Evolutionary conservation across 1,140 invertebrate species (phyloP), one percentile per base, ranked within the genome.

Genomic region (Platorchestia sp.): DNA sequence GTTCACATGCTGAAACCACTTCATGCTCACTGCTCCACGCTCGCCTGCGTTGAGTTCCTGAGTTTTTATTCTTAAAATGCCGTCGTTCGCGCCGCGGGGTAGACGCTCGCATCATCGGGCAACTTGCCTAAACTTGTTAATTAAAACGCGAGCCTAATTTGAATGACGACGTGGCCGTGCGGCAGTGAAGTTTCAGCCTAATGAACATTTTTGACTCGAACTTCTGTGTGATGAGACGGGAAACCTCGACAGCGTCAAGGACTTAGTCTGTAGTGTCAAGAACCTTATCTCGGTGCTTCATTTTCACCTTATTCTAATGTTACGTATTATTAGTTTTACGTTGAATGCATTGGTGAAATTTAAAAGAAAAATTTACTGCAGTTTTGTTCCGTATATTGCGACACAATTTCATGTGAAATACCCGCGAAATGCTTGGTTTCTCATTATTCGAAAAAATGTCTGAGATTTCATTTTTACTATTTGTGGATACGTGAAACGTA

Each of bases 91-190:
- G 59, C 59, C 1, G 14, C 27, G 59, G 36, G 59, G 14, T 36
- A 27, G 59, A 75, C 27, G 59, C 59, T 75, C 59, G 36, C 59
- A 75, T 75, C 59, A 75, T 36, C 10, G 36, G 27, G 59, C 59
- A 75, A 75, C 59, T 75, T 19, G 27, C 59, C 36, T 36, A 22
- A 14, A 22, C 59, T 75, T 89, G 42, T 89, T 89, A 89, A 89
- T 89, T 89, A 89, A 89, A 89, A 89, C 41, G 43, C 41, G 87
- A 89, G 87, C 87, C 43, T 89, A 42, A 89, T 89, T 89, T 89
- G 87, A 89, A 89, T 89, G 87, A 89, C 87, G 87, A 44, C 87
- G 36, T 44, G 43, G 41, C 87, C 87, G n/a, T 44, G 43, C 87
- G 42, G 43, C 3, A 14, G n/a, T 89, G 87, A 42, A 89, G 87